Base-by-base conservation (phyloP, 2,888 invertebrate genomes). In the Eledone cirrhosa region DNA sequence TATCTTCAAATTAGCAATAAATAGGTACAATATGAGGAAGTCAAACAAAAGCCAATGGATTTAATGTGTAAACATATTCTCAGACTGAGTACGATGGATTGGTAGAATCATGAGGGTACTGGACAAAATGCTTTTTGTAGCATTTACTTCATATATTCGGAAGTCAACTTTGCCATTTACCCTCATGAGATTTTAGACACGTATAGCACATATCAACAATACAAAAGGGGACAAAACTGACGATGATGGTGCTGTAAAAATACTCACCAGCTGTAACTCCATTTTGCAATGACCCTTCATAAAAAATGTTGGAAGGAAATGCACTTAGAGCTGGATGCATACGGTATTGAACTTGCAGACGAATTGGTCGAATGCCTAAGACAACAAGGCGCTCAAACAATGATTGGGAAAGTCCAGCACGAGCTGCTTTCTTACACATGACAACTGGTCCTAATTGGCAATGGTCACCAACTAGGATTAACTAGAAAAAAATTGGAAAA, bases 221-320 rank as follows among this genome's bases (percentile, higher is more conserved):
- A 33, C 67, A 1, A 41, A 29, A 65, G 24, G 22, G 22, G 14
- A 33, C 19, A 53, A 77, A 14, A 48, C 27, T 31, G 63, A 16
- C 16, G 22, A 19, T 29, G 22, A 19, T 29, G 11, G 11, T 41
- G 5, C 41, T 41, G 3, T 41, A 41, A 41, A 41, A 41, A 41
- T 41, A 7, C 47, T 86, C 86, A 92, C 93, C 92, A 2, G 98
- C 96, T 85, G 98, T 97, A 1, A 99, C 99, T 1, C 99, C 99
- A 91, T 99, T 99, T 90, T 99, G 99, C 77, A 99, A 93, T 4
- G 97, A 97, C 0, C 99, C 99, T 90, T 99, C 99, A 89, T 99
- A 99, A 92, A 99, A 99, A 92, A 99, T 98, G 91, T 99, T 99
- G 0, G 98, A 99, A 0, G 99, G 99, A 90, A 99, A 99, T 80